Evolutionary conservation across 2,888 invertebrate genomes (phyloP), one percentile per base, ranked within the genome.

Genomic region (Fragum sueziense): DNA sequence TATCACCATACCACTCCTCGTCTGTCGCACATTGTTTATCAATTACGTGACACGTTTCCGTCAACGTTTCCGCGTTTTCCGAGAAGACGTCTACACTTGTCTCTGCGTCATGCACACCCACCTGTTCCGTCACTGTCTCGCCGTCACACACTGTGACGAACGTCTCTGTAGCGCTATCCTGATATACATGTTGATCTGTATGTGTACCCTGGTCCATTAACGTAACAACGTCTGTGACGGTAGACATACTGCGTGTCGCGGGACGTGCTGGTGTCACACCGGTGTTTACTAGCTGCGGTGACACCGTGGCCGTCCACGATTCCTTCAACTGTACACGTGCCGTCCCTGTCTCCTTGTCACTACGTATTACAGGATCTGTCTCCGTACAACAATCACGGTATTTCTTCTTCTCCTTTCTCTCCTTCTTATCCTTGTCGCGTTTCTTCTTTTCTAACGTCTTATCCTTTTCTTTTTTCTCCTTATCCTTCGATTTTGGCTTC

Each of bases 121-220:
- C 73, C 34, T 82, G 78, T 31, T 91, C 91, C 0, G 91, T 91
- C 17, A 89, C 73, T 11, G 91, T 91, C 80, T 91, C 91, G 51
- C 86, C 88, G 72, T 91, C 91, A 14, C 88, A 86, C 0, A 88
- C 81, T 14, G 85, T 78, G 9, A 88, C 33, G 0, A 80, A 70
- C 0, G 90, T 90, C 67, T 90, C 91, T 2, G 89, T 88, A 14
- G 84, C 84, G 11, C 78, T 82, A 51, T 90, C 88, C 33, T 88
- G 85, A 17, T 74, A 73, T 17, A 86, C 86, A 29, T 85, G 80
- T 27, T 86, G 80, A 31, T 88, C 87, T 27, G 91, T 91, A 79
- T 88, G 82, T 9, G 90, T 90, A n/a, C 86, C 88, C 68, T 90
- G 89, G 67, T 90, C 90, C 86, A 90, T 88, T 9, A 83, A 74